These are phyloP conservation scores for Scortum barcoo DNA, from an alignment of 2,113 vertebrate species.

Conservation along the genomic window DNA sequence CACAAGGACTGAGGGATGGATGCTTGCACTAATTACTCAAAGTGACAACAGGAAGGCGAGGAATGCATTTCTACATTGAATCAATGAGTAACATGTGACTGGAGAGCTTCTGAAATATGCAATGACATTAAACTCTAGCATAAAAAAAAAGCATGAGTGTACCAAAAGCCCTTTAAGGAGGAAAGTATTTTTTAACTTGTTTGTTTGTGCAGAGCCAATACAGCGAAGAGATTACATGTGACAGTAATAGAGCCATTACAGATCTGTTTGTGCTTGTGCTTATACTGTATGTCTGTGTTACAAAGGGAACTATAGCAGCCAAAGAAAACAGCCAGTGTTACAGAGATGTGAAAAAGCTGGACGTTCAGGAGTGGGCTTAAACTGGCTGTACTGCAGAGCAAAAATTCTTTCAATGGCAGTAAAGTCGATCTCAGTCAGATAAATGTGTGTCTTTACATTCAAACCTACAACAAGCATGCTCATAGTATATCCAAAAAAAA, in stretches of 20 bases:
- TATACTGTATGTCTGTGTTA: neutral
- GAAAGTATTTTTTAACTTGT: conserved; percentile 5
- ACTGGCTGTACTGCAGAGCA: neutral
- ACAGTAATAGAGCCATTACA: conserved; percentile 19
- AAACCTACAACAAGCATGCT: neutral
- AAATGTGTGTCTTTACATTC: neutral
- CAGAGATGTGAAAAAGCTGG: neutral
- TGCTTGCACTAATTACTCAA: neutral
- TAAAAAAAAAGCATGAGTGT: too few species aligned
- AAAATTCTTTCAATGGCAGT: neutral
- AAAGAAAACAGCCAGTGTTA: neutral
- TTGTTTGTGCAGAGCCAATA: neutral
- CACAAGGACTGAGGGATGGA: neutral
- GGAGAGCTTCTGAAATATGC: too few species aligned
- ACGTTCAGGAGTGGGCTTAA: neutral
- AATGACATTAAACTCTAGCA: too few species aligned
- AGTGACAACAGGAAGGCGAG: neutral
- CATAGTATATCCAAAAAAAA: neutral
- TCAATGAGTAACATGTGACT: too few species aligned
- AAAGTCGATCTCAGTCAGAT: neutral
- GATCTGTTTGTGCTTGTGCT: neutral
- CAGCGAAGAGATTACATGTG: conserved; percentile 1
- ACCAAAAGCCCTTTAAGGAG: too few species aligned
- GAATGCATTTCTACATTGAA: too few species aligned
- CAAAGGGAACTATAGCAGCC: neutral